Conservation (phyloP, 2,797 vertebrate genomes). For the Gallinago stenura region DNA sequence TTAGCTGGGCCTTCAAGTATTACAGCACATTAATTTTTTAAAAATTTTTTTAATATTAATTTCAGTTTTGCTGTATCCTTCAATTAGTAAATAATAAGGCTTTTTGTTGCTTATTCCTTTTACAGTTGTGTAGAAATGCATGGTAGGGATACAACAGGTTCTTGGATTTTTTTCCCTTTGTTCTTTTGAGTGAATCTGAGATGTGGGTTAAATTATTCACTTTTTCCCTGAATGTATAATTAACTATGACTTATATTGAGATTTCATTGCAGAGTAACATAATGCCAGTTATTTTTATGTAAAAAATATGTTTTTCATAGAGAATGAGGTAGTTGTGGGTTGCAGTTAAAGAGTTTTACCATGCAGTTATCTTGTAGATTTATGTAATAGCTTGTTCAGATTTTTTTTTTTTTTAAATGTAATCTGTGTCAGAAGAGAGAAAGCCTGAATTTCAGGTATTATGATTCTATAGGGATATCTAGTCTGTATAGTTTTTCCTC, state of each 20-base stretch:
- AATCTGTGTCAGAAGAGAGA: constrained; percentile 24
- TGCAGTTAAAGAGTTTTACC: constrained; percentile 66
- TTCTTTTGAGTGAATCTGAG: constrained; percentile 20
- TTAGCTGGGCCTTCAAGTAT: not conserved
- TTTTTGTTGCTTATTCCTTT: not conserved
- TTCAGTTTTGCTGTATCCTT: not conserved
- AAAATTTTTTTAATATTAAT: not conserved
- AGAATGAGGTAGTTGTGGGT: constrained; percentile 65
- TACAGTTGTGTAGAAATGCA: not conserved
- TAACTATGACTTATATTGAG: constrained; percentile 61
- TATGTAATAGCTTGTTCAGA: constrained; percentile 63
- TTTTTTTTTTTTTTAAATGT: not conserved
- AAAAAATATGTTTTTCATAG: constrained; percentile 67
- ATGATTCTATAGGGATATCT: constrained; percentile 22
- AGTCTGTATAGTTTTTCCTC: not conserved
- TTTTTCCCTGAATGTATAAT: constrained; percentile 52
- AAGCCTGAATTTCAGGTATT: constrained; percentile 26
- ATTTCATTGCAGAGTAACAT: constrained; percentile 61
- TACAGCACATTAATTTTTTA: not conserved
- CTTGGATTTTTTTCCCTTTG: not conserved
- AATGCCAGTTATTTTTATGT: constrained; percentile 64
- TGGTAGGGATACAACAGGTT: not conserved
- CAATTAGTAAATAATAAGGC: not conserved
- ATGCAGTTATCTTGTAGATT: constrained; percentile 63
- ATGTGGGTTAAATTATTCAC: constrained; percentile 57